Conservation (phyloP, 2,113 vertebrate species). For the Ptilonorhynchus violaceus region DNA sequence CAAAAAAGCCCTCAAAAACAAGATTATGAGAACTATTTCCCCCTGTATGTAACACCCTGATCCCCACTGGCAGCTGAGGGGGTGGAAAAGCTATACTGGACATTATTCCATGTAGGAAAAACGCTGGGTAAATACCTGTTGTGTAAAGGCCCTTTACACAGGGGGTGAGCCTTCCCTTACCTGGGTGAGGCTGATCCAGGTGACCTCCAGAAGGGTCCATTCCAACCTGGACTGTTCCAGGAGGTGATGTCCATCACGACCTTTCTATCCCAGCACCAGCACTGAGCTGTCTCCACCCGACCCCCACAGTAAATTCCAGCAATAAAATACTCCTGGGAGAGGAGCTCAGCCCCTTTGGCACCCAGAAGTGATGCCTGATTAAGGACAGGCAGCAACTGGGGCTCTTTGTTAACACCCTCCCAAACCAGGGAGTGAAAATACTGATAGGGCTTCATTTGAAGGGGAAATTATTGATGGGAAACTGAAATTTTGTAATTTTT, state of each 20-base stretch:
- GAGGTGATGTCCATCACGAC: rapidly evolving
- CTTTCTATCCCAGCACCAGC: background rate
- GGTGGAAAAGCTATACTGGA: background rate
- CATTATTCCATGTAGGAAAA: background rate
- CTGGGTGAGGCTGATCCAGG: background rate
- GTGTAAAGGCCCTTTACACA: background rate
- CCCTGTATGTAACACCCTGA: background rate
- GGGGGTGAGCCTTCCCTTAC: background rate
- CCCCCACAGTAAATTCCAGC: background rate
- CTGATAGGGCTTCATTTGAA: rapidly evolving
- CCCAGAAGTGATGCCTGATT: no score
- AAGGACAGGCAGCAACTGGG: background rate
- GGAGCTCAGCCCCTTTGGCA: background rate
- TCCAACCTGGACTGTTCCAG: rapidly evolving
- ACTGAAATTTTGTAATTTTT: rapidly evolving
- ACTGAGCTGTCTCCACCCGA: background rate
- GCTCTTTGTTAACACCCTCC: rapidly evolving
- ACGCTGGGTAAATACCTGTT: background rate
- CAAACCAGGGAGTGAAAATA: background rate
- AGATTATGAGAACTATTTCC: background rate
- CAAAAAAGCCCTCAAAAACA: background rate
- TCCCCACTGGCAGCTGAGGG: background rate
- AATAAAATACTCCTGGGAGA: background rate
- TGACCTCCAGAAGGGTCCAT: rapidly evolving
- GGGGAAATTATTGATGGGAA: rapidly evolving